These are phyloP conservation scores for Trissonchulus latispiculum DNA, from an alignment of 2,888 invertebrate genomes.

Conservation along the genomic window DNA sequence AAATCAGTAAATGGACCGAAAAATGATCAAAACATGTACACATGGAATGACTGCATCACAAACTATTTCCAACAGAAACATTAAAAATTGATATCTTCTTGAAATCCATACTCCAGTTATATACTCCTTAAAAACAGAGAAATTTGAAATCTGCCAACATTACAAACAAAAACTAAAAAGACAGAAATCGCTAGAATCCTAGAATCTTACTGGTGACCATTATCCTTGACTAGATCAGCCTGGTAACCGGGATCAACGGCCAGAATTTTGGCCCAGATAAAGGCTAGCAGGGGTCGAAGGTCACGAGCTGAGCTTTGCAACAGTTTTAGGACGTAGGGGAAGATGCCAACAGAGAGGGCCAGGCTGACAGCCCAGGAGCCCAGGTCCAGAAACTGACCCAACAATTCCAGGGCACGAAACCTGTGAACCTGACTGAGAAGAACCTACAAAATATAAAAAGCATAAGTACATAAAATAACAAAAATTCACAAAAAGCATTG, in stretches of 20 bases:
- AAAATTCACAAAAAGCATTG: too few species aligned
- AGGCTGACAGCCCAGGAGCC: slow-evolving; percentile 79
- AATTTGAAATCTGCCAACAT: too few species aligned
- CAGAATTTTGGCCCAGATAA: slow-evolving; percentile 97
- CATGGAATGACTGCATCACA: too few species aligned
- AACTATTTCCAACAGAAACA: too few species aligned
- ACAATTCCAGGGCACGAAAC: slow-evolving; percentile 78
- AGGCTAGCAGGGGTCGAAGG: slow-evolving; percentile 78
- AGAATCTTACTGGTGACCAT: slow-evolving; percentile 61
- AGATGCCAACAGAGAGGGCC: slow-evolving; percentile 92
- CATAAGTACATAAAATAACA: neutral
- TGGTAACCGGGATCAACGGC: slow-evolving; percentile 89
- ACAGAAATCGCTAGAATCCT: too few species aligned
- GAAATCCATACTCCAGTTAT: too few species aligned
- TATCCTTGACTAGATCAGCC: slow-evolving; percentile 81
- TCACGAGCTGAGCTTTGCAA: slow-evolving; percentile 88
- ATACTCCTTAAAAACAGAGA: too few species aligned
- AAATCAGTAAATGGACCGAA: too few species aligned
- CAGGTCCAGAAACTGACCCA: slow-evolving; percentile 82
- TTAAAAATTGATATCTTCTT: too few species aligned
- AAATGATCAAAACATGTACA: too few species aligned
- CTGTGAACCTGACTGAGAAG: slow-evolving; percentile 60
- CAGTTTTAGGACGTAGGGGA: slow-evolving; percentile 93
- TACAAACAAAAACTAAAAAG: too few species aligned
- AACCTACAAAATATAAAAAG: slow-evolving; percentile 23